Percentiles rank a stretch among this genome's conserved stretches.
These are phyloP conservation scores for Isurus oxyrinchus DNA, from an alignment of 2,113 vertebrate species.

Conservation along the genomic window DNA sequence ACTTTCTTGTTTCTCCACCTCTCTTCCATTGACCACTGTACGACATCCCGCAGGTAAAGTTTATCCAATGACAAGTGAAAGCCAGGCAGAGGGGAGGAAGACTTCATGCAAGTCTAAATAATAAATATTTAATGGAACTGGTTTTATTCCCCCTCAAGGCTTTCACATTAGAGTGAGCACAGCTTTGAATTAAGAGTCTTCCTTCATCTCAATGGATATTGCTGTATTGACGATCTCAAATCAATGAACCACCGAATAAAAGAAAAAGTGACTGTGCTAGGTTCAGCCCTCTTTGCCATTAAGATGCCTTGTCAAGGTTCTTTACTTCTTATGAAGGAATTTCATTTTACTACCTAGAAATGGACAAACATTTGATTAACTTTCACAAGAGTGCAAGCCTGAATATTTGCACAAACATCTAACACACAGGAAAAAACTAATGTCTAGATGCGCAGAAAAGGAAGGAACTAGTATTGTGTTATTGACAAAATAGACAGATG, in stretches of 20 bases:
- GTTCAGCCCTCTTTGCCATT: background rate
- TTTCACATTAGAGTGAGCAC: background rate
- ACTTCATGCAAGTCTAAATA: background rate
- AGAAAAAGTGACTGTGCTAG: background rate
- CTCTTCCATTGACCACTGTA: background rate
- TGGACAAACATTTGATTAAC: background rate
- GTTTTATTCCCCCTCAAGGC: background rate
- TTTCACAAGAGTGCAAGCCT: background rate
- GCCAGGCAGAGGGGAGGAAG: background rate
- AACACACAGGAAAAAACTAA: background rate
- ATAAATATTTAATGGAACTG: background rate
- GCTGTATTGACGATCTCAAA: background rate
- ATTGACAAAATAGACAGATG: background rate
- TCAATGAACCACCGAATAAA: background rate
- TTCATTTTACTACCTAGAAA: slow-evolving; percentile 66
- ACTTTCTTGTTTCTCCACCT: background rate
- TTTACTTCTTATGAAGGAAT: slow-evolving; percentile 68
- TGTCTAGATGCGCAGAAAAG: background rate
- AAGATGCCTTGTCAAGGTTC: slow-evolving; percentile 18
- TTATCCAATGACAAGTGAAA: background rate
- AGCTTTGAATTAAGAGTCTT: background rate
- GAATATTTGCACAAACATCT: background rate
- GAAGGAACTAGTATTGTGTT: background rate
- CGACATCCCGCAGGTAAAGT: background rate
- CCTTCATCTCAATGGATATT: background rate